Evolutionary conservation across 2,888 invertebrate species (phyloP).

Genomic region (Rhingia campestris): DNA sequence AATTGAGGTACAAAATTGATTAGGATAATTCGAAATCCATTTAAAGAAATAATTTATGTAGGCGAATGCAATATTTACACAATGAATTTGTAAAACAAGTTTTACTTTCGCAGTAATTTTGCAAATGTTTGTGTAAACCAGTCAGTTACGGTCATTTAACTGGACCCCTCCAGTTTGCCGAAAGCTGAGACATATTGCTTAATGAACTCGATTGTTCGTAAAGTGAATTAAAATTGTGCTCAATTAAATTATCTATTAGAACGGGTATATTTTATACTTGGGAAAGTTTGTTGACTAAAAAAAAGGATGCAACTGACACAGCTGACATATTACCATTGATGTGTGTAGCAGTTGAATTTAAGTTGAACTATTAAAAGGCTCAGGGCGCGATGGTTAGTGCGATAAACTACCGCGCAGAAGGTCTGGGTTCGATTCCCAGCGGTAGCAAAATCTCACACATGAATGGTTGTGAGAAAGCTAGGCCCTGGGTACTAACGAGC

Average conservation of each 20-base stretch:
- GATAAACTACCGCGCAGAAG: too few species aligned
- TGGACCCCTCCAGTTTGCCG: neutral
- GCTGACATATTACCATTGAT: too few species aligned
- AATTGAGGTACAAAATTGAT: neutral
- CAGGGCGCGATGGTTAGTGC: too few species aligned
- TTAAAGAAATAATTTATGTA: neutral
- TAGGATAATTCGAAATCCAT: neutral
- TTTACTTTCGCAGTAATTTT: slow-evolving; percentile 32
- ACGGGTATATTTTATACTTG: neutral
- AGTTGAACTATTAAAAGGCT: too few species aligned
- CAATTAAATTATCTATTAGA: too few species aligned
- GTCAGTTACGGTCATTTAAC: slow-evolving; percentile 33
- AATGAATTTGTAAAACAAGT: slow-evolving; percentile 16
- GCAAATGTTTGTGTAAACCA: slow-evolving; percentile 13
- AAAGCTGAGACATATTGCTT: neutral
- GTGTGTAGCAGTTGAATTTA: too few species aligned
- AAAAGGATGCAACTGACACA: neutral
- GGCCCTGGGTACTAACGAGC: too few species aligned
- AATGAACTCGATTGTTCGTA: slow-evolving; percentile 25
- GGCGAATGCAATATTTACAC: slow-evolving; percentile 8
- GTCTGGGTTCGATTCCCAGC: too few species aligned
- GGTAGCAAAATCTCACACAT: too few species aligned
- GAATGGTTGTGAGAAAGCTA: too few species aligned
- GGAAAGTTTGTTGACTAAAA: neutral
- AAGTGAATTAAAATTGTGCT: neutral